These are phyloP conservation scores for Patella ulyssiponensis DNA, from an alignment of 2,888 invertebrate species.

Conservation along the genomic window DNA sequence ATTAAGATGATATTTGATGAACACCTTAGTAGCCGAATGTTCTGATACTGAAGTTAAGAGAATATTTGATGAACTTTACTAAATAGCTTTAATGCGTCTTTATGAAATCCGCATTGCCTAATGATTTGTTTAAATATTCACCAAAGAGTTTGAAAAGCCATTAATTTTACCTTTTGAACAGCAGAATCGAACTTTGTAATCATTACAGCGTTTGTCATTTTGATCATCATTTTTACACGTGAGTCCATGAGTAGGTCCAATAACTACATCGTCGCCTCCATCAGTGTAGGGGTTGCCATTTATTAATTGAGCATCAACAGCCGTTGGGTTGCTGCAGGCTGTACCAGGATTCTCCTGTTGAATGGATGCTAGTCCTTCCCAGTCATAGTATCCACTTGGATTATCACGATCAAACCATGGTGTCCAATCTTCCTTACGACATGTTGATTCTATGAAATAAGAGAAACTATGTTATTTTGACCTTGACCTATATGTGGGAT, in stretches of 20 bases:
- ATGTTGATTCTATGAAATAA: no score
- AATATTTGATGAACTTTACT: no score
- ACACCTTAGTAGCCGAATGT: background rate
- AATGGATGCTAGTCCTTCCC: background rate
- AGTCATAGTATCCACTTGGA: background rate
- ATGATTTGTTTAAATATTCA: no score
- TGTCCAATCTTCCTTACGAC: conserved; percentile 1
- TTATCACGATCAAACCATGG: conserved; percentile 5
- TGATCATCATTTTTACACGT: background rate
- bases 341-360: background rate
- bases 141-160: no score
- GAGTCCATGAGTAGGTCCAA: background rate
- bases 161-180: background rate
- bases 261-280: background rate
- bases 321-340: background rate
- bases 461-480: no score
- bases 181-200: conserved; percentile 11
- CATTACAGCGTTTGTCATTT: background rate
- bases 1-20: background rate
- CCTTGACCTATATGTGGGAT: no score
- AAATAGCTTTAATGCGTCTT: no score
- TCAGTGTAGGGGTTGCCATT: background rate
- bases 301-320: background rate
- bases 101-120: no score
- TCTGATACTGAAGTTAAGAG: background rate